These are phyloP conservation scores for human DNA, from an alignment of 2,113 vertebrate species.

Conservation along the genomic window DNA sequence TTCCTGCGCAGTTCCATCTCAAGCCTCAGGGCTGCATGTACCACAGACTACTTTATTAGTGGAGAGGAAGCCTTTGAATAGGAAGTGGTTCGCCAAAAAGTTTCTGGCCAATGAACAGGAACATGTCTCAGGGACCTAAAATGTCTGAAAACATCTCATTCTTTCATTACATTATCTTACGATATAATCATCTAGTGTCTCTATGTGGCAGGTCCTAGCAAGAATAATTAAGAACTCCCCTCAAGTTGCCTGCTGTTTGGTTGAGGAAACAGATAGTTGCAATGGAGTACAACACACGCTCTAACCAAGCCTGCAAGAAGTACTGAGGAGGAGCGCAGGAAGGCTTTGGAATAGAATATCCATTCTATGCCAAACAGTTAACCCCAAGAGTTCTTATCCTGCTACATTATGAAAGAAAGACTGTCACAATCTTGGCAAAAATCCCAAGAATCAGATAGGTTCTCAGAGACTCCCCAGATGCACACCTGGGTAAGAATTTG, in stretches of 20 bases:
- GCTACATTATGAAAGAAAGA: slow-evolving; percentile 12
- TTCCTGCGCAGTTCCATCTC: neutral
- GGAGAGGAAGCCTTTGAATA: neutral
- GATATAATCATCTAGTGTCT: neutral
- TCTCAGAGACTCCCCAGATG: neutral
- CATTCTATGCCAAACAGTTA: neutral
- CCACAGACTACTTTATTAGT: neutral
- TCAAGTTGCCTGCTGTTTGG: neutral
- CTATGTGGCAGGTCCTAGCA: neutral
- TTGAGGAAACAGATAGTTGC: neutral
- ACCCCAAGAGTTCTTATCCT: neutral
- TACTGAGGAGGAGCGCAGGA: neutral
- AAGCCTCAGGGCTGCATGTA: fast-evolving
- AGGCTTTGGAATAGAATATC: neutral
- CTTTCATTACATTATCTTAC: neutral
- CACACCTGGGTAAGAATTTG: neutral
- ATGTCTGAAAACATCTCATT: neutral
- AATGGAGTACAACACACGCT: neutral
- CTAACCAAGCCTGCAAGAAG: neutral
- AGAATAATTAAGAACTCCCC: neutral
- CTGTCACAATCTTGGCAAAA: neutral
- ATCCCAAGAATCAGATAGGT: neutral
- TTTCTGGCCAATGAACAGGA: neutral
- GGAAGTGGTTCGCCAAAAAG: neutral
- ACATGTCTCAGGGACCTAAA: neutral